Evolutionary conservation across 2,113 vertebrate species (phyloP).

Genomic region (Eupsittula cactorum): DNA sequence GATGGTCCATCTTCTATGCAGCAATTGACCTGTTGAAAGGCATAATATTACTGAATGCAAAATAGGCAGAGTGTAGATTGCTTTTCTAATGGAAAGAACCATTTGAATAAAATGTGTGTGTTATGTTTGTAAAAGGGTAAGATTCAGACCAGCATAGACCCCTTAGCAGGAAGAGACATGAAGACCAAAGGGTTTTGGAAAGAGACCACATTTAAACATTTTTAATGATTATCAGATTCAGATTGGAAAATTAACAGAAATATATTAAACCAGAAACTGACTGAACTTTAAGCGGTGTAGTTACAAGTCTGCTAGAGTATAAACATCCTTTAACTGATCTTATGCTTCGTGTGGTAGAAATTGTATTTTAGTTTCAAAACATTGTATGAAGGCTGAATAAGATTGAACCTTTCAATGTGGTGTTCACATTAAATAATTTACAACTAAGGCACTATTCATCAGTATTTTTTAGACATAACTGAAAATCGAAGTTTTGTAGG

Average conservation of each 20-base stretch:
- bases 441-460: background rate
- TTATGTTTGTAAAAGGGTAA: background rate
- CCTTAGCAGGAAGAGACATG: background rate
- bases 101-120: background rate
- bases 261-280: background rate
- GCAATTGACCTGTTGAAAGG: background rate
- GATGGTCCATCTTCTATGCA: background rate
- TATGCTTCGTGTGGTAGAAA: constrained; percentile 46
- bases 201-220: background rate
- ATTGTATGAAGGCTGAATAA: constrained; percentile 5
- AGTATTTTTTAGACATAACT: background rate
- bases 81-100: background rate
- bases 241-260: constrained; percentile 45
- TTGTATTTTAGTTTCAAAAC: constrained; percentile 43
- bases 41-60: background rate
- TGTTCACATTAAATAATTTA: constrained; percentile 17
- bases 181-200: constrained; percentile 32
- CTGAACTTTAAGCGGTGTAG: constrained; percentile 29
- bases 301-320: constrained; percentile 16
- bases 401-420: constrained; percentile 27
- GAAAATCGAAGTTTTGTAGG: background rate
- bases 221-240: constrained; percentile 21
- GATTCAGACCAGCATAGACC: background rate
- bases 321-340: constrained; percentile 61
- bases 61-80: background rate